phyloP scores from a whole-genome alignment of 1,140 invertebrate species.

The Kradibia gibbosae region DNA sequence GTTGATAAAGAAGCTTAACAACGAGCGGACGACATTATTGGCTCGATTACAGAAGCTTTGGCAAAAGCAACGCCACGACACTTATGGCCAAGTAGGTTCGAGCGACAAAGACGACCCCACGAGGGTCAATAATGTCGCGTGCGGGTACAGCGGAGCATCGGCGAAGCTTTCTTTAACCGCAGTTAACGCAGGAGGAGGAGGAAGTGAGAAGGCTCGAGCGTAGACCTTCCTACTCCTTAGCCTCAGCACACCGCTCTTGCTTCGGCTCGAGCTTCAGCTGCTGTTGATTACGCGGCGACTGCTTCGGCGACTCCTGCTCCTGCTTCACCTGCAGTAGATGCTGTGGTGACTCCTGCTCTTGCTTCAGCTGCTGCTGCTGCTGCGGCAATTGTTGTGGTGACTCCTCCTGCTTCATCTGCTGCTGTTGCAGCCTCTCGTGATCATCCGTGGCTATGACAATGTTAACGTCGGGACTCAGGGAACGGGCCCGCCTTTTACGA shows the following conservation, averaged over 20 bases:
- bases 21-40: constrained; percentile 12
- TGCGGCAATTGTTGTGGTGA: neutral
- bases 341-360: neutral
- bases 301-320: neutral
- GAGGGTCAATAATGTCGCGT: constrained; percentile 16
- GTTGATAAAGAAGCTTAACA: neutral
- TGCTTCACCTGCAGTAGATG: neutral
- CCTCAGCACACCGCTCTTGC: neutral
- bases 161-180: neutral
- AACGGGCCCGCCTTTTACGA: constrained; percentile 67
- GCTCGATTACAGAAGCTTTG: neutral
- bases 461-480: constrained; percentile 66
- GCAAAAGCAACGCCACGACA: too few species aligned
- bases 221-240: neutral
- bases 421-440: neutral
- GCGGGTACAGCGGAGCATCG: neutral
- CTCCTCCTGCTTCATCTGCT: neutral
- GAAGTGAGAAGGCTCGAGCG: neutral
- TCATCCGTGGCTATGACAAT: constrained; percentile 45
- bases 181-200: neutral
- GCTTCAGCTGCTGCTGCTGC: neutral
- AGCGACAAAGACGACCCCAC: neutral
- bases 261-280: neutral
- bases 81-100: too few species aligned
- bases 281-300: neutral